A percentile compares a stretch with the other conserved stretches of the same genome.
Evolutionary conservation across 1,140 invertebrate genomes (phyloP).

Genomic region (Papilio polyxenes): DNA sequence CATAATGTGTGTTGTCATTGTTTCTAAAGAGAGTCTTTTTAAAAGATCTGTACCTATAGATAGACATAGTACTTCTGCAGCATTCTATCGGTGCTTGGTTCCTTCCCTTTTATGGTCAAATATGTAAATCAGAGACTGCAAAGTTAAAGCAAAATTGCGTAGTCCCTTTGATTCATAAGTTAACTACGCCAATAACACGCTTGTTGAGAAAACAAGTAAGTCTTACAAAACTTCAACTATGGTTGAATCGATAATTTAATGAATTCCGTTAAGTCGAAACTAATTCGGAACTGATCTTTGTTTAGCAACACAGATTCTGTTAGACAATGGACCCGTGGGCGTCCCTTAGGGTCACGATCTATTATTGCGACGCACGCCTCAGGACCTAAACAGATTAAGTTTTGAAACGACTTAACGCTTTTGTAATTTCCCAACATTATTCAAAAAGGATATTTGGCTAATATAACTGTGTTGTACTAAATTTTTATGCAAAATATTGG

Average conservation of each 20-base stretch:
- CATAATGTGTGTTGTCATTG: too few relatives aligned
- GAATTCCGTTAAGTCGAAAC: conserved; percentile 38
- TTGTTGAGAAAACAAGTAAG: conserved; percentile 25
- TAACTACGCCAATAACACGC: conserved; percentile 15
- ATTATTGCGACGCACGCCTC: conserved; percentile 35
- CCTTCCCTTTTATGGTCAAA: conserved; percentile 7
- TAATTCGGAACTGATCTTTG: conserved; percentile 37
- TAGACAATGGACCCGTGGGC: conserved; percentile 41
- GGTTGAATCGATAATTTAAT: conserved; percentile 36
- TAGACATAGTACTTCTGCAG: neutral
- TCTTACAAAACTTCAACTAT: conserved; percentile 33
- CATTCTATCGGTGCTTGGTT: neutral
- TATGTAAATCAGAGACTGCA: conserved; percentile 13
- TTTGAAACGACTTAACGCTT: conserved; percentile 43
- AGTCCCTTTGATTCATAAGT: conserved; percentile 23
- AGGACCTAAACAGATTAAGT: conserved; percentile 32
- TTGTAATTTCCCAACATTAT: conserved; percentile 40
- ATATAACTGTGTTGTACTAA: neutral
- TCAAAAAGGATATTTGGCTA: conserved; percentile 36
- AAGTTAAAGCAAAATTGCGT: conserved; percentile 26
- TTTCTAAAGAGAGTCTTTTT: too few relatives aligned
- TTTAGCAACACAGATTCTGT: conserved; percentile 40
- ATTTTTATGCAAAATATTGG: neutral
- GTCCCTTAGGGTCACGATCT: conserved; percentile 43
- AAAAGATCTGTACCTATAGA: too few relatives aligned